Evolutionary conservation across 2,797 vertebrate species (phyloP).

Genomic region (Discoglossus pictus): DNA sequence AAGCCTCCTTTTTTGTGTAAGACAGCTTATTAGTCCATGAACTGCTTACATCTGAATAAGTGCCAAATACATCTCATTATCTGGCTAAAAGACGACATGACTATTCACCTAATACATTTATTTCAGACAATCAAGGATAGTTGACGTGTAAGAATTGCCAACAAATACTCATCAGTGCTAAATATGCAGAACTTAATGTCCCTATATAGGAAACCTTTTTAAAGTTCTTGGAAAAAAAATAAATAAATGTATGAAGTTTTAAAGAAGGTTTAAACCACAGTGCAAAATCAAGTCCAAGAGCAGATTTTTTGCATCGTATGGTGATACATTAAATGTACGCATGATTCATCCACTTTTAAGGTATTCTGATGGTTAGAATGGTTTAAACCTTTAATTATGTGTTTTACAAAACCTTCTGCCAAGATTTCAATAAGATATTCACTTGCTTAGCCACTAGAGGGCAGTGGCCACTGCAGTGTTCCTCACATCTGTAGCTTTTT

Average conservation of each 20-base stretch:
- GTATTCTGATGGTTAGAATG: not conserved
- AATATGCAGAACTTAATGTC: no score
- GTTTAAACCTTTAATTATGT: conserved; percentile 6
- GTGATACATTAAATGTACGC: no score
- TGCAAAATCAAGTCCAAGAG: no score
- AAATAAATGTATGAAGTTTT: no score
- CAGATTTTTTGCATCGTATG: no score
- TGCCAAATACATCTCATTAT: conserved; percentile 49
- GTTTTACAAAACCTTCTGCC: not conserved
- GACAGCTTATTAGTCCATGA: conserved; percentile 44
- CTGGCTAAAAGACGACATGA: conserved; percentile 42
- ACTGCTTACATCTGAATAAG: conserved; percentile 25
- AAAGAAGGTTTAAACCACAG: no score
- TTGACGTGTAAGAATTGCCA: no score
- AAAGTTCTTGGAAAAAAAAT: no score
- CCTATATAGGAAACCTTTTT: no score
- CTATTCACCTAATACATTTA: not conserved
- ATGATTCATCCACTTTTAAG: not conserved
- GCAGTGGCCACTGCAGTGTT: conserved; percentile 68
- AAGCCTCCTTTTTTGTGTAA: conserved; percentile 29
- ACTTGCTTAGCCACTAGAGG: conserved; percentile 70
- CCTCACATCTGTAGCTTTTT: conserved; percentile 49
- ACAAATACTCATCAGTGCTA: no score
- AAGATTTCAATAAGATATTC: conserved; percentile 13
- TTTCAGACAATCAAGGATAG: no score